Conservation (phyloP, 2,888 invertebrate genomes). For the Dynastes maya region DNA sequence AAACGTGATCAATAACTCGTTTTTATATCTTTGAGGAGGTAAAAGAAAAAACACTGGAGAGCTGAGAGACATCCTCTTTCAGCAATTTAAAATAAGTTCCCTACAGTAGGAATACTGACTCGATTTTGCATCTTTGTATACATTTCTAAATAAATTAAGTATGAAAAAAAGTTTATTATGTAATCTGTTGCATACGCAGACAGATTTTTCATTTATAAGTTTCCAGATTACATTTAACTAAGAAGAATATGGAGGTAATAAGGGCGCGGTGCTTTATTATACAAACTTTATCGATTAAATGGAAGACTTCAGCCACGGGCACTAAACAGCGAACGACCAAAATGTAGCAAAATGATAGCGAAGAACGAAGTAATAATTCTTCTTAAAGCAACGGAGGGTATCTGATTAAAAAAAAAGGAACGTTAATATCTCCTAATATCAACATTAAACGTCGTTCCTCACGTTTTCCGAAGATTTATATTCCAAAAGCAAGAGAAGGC, state of each 20-base stretch:
- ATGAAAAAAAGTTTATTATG: too few species aligned
- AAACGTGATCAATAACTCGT: too few species aligned
- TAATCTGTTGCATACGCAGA: background rate
- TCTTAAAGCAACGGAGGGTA: conserved; percentile 10
- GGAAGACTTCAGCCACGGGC: conserved; percentile 28
- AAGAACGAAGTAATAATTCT: conserved; percentile 20
- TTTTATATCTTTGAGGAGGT: too few species aligned
- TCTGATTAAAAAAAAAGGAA: conserved; percentile 33
- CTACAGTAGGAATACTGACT: too few species aligned
- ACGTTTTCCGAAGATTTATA: conserved; percentile 13
- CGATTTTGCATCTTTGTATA: too few species aligned
- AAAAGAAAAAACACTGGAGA: too few species aligned
- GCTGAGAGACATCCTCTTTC: too few species aligned
- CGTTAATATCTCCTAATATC: conserved; percentile 31
- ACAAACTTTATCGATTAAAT: conserved; percentile 38
- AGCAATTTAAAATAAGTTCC: too few species aligned
- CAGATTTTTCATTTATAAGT: background rate
- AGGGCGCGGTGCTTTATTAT: conserved; percentile 35
- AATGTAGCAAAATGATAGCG: conserved; percentile 7
- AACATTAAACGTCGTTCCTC: conserved; percentile 18
- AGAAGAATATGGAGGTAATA: background rate
- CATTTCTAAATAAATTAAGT: too few species aligned
- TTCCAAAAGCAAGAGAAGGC: background rate
- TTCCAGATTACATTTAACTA: background rate
- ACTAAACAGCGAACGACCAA: conserved; percentile 27